These are phyloP conservation scores for Taenioides sp. DNA, from an alignment of 2,797 vertebrate genomes.

Conservation along the genomic window DNA sequence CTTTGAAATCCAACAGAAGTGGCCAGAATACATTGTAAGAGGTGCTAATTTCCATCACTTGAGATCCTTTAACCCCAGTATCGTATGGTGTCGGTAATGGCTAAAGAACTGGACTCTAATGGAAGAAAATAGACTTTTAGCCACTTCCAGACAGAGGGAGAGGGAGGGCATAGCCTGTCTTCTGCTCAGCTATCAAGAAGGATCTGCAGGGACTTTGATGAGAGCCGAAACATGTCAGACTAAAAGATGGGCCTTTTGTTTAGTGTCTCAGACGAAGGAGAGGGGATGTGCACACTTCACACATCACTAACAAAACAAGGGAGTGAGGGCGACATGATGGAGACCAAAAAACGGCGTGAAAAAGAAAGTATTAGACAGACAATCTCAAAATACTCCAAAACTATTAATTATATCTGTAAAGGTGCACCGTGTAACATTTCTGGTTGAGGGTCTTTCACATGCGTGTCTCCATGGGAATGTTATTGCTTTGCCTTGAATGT, in stretches of 20 bases:
- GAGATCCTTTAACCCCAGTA: not conserved
- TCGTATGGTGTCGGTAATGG: constrained; percentile 20
- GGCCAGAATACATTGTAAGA: no score
- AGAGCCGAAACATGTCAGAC: constrained; percentile 68
- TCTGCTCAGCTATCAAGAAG: constrained; percentile 78
- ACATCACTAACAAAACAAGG: constrained; percentile 16
- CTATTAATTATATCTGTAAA: not conserved
- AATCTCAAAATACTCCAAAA: not conserved
- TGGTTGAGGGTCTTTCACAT: no score
- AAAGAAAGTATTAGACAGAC: not conserved
- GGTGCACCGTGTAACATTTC: no score
- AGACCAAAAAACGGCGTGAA: not conserved
- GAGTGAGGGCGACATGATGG: not conserved
- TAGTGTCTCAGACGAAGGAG: constrained; percentile 66
- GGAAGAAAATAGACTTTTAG: constrained; percentile 72
- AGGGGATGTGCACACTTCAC: constrained; percentile 45
- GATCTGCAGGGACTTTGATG: constrained; percentile 72
- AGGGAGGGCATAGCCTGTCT: constrained; percentile 64
- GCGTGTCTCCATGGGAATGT: no score
- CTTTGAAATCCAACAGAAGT: no score
- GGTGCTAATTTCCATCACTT: no score
- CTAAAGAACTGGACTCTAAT: constrained; percentile 65
- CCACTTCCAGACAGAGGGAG: constrained; percentile 70
- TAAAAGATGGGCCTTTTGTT: constrained; percentile 75
- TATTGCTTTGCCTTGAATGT: no score